Evolutionary conservation across 2,797 vertebrate species (phyloP).

Genomic region (Spea hammondii): DNA sequence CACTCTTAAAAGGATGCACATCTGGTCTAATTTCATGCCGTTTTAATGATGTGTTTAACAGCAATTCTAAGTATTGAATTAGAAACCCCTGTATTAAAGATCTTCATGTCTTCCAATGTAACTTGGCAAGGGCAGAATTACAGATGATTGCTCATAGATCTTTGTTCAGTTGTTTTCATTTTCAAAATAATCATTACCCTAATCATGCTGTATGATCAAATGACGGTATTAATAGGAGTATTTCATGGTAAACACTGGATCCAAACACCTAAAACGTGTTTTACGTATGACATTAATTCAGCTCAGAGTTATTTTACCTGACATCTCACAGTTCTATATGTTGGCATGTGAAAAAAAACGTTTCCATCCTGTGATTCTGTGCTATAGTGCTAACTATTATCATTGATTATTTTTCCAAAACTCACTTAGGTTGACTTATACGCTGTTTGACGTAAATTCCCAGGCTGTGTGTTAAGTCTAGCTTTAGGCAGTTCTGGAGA

Average conservation of each 20-base stretch:
- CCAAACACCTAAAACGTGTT: conserved; percentile 58
- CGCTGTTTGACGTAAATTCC: conserved; percentile 7
- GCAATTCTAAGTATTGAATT: conserved; percentile 56
- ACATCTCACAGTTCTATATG: conserved; percentile 61
- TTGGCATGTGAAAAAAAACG: conserved; percentile 52
- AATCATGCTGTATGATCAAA: conserved; percentile 60
- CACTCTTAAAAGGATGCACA: background rate
- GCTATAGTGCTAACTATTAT: conserved; percentile 58
- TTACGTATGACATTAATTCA: conserved; percentile 64
- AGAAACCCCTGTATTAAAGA: conserved; percentile 57
- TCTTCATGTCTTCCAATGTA: conserved; percentile 57
- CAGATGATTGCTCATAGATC: conserved; percentile 61
- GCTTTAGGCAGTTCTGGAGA: background rate
- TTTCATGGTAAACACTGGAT: conserved; percentile 50
- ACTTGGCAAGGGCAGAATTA: conserved; percentile 61
- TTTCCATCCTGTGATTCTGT: conserved; percentile 54
- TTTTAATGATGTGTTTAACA: conserved; percentile 61
- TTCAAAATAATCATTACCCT: conserved; percentile 64
- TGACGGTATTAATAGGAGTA: conserved; percentile 37
- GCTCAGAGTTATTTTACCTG: conserved; percentile 59
- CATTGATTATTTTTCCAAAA: conserved; percentile 52
- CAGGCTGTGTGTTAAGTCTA: conserved; percentile 4
- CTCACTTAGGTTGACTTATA: conserved; percentile 29
- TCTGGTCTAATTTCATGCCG: conserved; percentile 37
- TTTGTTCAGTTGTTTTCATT: conserved; percentile 64